Conservation (phyloP, 2,888 invertebrate genomes). For the Sarcophaga caerulescens region DNA sequence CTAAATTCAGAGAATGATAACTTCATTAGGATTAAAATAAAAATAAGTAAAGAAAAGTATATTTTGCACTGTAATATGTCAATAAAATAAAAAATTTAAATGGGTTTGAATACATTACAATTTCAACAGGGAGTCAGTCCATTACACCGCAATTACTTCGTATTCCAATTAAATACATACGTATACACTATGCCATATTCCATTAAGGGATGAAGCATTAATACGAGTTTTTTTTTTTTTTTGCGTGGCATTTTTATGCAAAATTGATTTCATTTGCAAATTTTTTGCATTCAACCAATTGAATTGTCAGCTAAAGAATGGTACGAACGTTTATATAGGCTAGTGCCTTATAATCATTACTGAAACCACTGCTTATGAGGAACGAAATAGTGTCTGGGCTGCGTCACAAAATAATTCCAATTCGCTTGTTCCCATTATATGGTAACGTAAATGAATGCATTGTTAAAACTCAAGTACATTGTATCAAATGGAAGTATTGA, state of each 20-base stretch:
- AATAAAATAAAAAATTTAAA: constrained; percentile 77
- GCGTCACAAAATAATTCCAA: background rate
- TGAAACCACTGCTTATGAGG: constrained; percentile 16
- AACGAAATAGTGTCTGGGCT: constrained; percentile 21
- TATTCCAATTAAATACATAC: too few species aligned
- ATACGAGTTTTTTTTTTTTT: constrained; percentile 32
- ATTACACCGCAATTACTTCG: constrained; percentile 36
- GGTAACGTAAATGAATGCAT: background rate
- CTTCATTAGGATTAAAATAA: too few species aligned
- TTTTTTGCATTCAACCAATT: constrained; percentile 37
- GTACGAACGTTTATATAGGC: constrained; percentile 14
- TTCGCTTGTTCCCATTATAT: background rate
- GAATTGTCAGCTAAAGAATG: constrained; percentile 48
- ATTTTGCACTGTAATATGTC: constrained; percentile 68
- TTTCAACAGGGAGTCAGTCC: constrained; percentile 64
- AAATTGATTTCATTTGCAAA: background rate
- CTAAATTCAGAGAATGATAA: too few species aligned
- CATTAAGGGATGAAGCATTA: constrained; percentile 50
- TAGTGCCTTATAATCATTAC: constrained; percentile 40
- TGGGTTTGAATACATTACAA: constrained; percentile 74
- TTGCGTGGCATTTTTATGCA: constrained; percentile 36
- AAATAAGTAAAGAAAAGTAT: too few species aligned
- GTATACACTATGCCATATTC: too few species aligned
- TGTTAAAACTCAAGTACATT: background rate
- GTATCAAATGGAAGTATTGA: background rate